phyloP scores from a whole-genome alignment of 2,797 vertebrate species.

The Amazona finschi region DNA sequence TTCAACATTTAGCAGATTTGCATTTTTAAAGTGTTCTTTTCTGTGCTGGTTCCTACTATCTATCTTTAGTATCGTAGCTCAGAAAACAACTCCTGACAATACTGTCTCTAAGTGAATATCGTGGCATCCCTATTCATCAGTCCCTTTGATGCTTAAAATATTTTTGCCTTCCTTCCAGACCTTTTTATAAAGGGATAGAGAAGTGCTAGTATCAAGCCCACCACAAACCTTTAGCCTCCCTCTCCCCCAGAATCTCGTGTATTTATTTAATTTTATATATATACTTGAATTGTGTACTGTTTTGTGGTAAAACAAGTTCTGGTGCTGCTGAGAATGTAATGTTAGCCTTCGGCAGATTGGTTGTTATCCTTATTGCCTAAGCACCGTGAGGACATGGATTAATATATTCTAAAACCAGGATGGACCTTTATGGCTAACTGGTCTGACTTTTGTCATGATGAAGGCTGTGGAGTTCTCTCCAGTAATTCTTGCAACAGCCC shows the following conservation, averaged over 20 bases:
- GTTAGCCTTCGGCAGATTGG: not conserved
- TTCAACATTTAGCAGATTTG: conserved; percentile 73
- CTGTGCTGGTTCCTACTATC: conserved; percentile 71
- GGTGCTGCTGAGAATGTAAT: not conserved
- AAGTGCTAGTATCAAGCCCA: conserved; percentile 48
- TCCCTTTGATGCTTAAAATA: conserved; percentile 74
- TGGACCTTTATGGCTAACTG: not conserved
- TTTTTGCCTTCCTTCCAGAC: conserved; percentile 68
- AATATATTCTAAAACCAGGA: not conserved
- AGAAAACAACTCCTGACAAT: conserved; percentile 74
- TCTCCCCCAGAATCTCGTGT: not conserved
- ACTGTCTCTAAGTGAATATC: conserved; percentile 71
- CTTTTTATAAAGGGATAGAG: conserved; percentile 62
- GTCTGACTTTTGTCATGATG: not conserved
- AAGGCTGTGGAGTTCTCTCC: not conserved
- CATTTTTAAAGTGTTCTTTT: conserved; percentile 73
- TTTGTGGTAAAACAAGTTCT: not conserved
- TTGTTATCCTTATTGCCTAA: not conserved
- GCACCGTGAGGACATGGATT: not conserved
- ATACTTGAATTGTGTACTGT: not conserved
- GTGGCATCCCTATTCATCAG: conserved; percentile 72
- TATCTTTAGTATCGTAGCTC: conserved; percentile 74
- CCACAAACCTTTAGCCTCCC: conserved; percentile 22
- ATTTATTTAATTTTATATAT: not conserved
- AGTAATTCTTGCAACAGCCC: not conserved